Base-by-base conservation (phyloP, 1,140 invertebrate genomes). In the Hyphantria cunea region DNA sequence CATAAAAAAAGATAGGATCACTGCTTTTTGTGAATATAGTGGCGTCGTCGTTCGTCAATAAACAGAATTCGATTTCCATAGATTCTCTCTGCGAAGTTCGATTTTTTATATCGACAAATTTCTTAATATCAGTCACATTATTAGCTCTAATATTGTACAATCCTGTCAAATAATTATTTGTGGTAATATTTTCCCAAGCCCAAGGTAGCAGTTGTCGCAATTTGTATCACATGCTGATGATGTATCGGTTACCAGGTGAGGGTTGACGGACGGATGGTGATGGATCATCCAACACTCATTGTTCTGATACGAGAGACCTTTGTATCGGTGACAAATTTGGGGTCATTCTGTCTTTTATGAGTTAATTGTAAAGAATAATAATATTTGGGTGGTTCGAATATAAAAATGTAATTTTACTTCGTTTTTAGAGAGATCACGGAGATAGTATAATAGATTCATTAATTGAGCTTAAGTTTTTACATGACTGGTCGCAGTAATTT, bases 201-300 rank as follows among this genome's bases (percentile, higher is more conserved):
- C 48, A 60, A 51, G 39, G 48, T 41, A 68, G 62, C 17, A 66
- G 60, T 47, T 68, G 64, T 64, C 65, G 74, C 61, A 77, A 77
- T 74, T 77, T 74, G 75, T 72, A 59, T 58, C 63, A 41, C 56
- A 60, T 72, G 55, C 49, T 59, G 68, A 76, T 82, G 84, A 84
- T 80, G 80, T 80, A 83, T 83, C 58, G 76, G 37, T 55, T 60
- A 71, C 84, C 84, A 87, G 85, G 82, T 90, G 84, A 87, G 80
- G 71, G 78, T 78, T 66, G 66, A 84, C 82, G 70, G 84, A 82
- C 86, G 78, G 72, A 82, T 87, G 82, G 70, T 90, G 85, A 90
- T 88, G 85, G 84, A 87, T 87, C 84, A 87, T 83, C 67, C 49
- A 52, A 34, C 53, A 42, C 53, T 55, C 70, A 76, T 83, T 86